A percentile compares a stretch with the other conserved stretches of the same genome.
These are phyloP conservation scores for Panagrolaimus sp. DNA, from an alignment of 1,140 invertebrate genomes.

Conservation along the genomic window DNA sequence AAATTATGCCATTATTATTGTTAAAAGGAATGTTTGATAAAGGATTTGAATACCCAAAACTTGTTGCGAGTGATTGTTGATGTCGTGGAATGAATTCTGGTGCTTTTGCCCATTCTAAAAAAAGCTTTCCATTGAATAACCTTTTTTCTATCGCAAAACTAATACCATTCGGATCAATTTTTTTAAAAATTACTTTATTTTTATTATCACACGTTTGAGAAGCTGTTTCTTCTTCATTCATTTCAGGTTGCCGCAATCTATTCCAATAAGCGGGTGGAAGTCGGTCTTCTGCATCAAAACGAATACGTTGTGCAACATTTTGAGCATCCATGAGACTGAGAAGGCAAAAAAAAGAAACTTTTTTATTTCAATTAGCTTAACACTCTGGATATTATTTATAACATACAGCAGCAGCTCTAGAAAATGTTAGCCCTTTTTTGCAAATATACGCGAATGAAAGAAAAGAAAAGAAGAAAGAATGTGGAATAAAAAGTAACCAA, in stretches of 20 bases:
- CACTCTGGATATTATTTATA: too few species aligned
- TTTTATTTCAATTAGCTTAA: too few species aligned
- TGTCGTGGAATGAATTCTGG: neutral
- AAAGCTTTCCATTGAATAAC: neutral
- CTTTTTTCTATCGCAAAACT: too few species aligned
- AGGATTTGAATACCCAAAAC: neutral
- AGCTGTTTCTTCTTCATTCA: neutral
- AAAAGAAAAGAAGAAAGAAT: too few species aligned
- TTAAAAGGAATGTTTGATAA: neutral
- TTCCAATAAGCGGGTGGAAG: conserved; percentile 9
- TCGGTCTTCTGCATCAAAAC: conserved; percentile 10
- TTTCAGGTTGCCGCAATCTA: neutral
- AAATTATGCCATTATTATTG: neutral
- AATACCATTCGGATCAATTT: neutral
- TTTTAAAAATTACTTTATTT: neutral
- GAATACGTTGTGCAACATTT: conserved; percentile 10
- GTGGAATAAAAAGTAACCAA: too few species aligned
- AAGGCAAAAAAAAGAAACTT: too few species aligned
- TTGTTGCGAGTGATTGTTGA: neutral
- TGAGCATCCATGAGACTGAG: neutral
- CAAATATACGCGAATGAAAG: too few species aligned
- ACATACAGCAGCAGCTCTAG: too few species aligned
- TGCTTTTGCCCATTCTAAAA: conserved; percentile 3
- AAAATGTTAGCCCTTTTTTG: too few species aligned
- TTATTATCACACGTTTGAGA: neutral